Evolutionary conservation across 2,888 invertebrate genomes (phyloP).

Genomic region (Ferrisia virgata): DNA sequence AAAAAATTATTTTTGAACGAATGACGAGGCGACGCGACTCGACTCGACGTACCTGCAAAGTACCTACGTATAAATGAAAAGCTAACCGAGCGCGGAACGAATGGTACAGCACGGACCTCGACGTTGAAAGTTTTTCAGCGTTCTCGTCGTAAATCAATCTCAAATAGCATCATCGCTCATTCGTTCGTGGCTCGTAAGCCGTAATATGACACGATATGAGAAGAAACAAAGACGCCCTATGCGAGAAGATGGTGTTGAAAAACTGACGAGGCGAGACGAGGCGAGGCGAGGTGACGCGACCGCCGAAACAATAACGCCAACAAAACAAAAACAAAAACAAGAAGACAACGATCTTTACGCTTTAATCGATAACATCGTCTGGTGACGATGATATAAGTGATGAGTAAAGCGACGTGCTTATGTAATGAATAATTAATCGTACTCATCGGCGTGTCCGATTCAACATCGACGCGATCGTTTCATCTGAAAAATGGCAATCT

Average conservation of each 20-base stretch:
- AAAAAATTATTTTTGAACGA: neutral
- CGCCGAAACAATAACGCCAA: neutral
- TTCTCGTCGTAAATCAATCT: neutral
- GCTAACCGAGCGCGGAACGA: neutral
- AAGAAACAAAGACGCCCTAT: too few species aligned
- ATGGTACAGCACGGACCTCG: neutral
- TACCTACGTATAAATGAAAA: neutral
- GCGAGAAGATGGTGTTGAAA: neutral
- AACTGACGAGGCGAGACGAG: too few species aligned
- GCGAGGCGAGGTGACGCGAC: too few species aligned
- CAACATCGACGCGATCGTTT: neutral
- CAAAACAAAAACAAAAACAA: neutral
- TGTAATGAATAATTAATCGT: slow-evolving; percentile 26
- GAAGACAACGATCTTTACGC: neutral
- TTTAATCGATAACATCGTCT: slow-evolving; percentile 7
- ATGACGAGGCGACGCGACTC: too few species aligned
- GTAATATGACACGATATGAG: neutral
- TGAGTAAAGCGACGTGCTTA: neutral
- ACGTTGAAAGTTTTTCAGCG: neutral
- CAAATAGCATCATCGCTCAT: neutral
- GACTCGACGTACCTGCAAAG: neutral
- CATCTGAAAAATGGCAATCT: too few species aligned
- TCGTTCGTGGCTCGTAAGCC: neutral
- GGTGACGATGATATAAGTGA: neutral
- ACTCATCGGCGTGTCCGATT: neutral